Evolutionary conservation across 1,140 invertebrate genomes (phyloP).

Genomic region (Zophobas morio): DNA sequence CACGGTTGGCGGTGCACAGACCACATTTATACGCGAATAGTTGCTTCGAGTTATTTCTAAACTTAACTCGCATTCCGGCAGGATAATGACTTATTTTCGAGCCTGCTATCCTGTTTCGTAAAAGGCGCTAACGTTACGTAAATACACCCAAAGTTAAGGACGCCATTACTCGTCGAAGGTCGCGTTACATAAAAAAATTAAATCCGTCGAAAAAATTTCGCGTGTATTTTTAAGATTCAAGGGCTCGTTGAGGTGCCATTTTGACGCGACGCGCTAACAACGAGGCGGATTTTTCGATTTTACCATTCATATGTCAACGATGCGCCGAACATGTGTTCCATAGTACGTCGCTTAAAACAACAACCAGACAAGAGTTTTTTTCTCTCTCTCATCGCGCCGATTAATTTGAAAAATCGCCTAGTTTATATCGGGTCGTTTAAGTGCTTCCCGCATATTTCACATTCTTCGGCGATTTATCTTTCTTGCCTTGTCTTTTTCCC

Average conservation of each 20-base stretch:
- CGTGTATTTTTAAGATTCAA: too few species aligned
- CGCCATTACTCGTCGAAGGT: too few species aligned
- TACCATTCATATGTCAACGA: too few species aligned
- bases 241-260: too few species aligned
- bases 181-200: too few species aligned
- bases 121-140: not conserved
- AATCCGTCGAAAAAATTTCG: too few species aligned
- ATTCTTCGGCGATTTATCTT: constrained; percentile 37
- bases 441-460: constrained; percentile 30
- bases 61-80: constrained; percentile 46
- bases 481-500: constrained; percentile 18
- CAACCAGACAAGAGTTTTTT: not conserved
- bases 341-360: too few species aligned
- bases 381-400: constrained; percentile 4
- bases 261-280: too few species aligned
- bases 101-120: constrained; percentile 9
- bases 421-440: constrained; percentile 25
- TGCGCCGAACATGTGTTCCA: too few species aligned
- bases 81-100: constrained; percentile 46
- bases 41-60: constrained; percentile 33
- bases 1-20: constrained; percentile 15
- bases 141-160: too few species aligned
- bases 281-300: too few species aligned
- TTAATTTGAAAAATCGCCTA: constrained; percentile 21
- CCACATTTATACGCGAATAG: constrained; percentile 31